Evolutionary conservation across 2,888 invertebrate genomes (phyloP).

Genomic region (Lasioglossum figueresi): DNA sequence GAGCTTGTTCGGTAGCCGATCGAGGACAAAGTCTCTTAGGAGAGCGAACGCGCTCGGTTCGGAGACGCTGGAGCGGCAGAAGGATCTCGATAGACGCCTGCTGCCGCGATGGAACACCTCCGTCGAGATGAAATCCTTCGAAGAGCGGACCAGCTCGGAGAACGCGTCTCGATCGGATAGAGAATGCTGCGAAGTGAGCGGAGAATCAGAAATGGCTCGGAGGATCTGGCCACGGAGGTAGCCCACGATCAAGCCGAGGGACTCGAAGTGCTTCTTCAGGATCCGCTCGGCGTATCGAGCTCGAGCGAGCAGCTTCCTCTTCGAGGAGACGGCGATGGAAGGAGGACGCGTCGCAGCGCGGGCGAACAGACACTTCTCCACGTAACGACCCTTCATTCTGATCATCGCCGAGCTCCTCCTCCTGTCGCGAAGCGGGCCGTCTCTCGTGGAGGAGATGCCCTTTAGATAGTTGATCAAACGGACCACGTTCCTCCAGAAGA

Average conservation of each 20-base stretch:
- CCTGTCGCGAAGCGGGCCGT: neutral
- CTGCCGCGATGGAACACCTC: constrained; percentile 72
- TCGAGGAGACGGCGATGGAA: constrained; percentile 8
- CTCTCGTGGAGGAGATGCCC: neutral
- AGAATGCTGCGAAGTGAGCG: constrained; percentile 15
- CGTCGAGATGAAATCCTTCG: constrained; percentile 57
- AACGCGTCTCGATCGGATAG: constrained; percentile 14
- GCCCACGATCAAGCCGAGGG: constrained; percentile 41
- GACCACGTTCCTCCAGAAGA: constrained; percentile 43
- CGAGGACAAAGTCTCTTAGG: constrained; percentile 16
- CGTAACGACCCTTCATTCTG: constrained; percentile 56
- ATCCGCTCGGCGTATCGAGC: constrained; percentile 68
- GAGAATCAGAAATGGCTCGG: constrained; percentile 35
- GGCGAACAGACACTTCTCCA: constrained; percentile 45
- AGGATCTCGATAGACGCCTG: constrained; percentile 62
- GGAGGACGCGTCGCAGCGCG: neutral
- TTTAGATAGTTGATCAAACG: constrained; percentile 32
- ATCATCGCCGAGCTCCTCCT: constrained; percentile 39
- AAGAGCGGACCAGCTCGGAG: constrained; percentile 57
- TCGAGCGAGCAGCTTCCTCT: constrained; percentile 36
- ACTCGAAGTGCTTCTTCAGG: constrained; percentile 55
- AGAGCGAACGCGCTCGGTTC: neutral
- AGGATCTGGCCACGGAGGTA: constrained; percentile 40
- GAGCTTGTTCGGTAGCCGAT: constrained; percentile 39
- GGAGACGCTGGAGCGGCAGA: constrained; percentile 31